Evolutionary conservation across 2,797 vertebrate species (phyloP), one percentile per base, ranked within the genome.

Genomic region (Oreonectes daqikongensis): DNA sequence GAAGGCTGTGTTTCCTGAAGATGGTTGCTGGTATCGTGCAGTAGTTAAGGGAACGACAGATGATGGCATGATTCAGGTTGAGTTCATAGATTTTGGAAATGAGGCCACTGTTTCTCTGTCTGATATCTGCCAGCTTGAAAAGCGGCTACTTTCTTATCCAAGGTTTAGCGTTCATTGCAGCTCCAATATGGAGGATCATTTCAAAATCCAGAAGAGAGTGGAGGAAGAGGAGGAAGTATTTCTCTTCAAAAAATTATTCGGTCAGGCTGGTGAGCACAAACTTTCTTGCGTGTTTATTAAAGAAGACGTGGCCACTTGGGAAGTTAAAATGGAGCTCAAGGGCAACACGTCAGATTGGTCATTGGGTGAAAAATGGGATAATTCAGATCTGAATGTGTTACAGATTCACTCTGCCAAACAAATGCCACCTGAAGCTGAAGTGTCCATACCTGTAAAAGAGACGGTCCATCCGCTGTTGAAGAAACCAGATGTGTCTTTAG

Each of bases 51-150:
- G 89, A 26, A 87, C 80, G 30, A 79, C 74, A 28, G 73, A 77
- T 22, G 65, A 81, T 40, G 80, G 84, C 35, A 78, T 46, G 0
- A 48, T 93, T 5, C 83, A 76, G 24, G 78, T 95, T 2, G 90
- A 92, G 17, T 95, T 94, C 69, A 91, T 95, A 81, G 94, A 95
- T 86, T 95, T 94, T 79, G 94, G 94, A 42, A 94, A 95, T 53
- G 85, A 88, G 42, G 90, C 90, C 2, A 77, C 86, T 12, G 82
- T 95, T 72, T 79, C 81, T 4, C 17, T 75, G 22, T 79, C 68
- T 81, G 87, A 91, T 70, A 86, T 84, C 0, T 61, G 79, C 10
- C 82, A 76, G n/a, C 90, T 95, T 55, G 85, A 90, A 28, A 69
- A 82, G 20, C 52, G 79, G 2, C 85, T 88, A 8, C 50, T 77